phyloP scores from a whole-genome alignment of 2,113 vertebrate genomes.

The Brienomyrus longianalis region DNA sequence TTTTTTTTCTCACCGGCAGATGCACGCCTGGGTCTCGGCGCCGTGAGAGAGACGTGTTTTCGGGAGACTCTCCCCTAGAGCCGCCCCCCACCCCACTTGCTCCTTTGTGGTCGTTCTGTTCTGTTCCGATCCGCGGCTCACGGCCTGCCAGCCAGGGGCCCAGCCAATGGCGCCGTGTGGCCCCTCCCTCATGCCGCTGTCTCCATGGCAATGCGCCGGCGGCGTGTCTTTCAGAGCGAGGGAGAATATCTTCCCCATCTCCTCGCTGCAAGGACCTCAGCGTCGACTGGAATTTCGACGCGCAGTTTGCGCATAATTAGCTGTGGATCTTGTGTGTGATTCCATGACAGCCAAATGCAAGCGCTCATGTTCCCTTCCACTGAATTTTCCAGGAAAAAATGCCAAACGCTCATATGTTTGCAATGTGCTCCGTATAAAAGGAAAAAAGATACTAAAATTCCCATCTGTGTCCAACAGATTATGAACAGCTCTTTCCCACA shows the following conservation, averaged over 20 bases:
- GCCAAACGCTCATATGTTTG: background rate
- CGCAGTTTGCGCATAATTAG: background rate
- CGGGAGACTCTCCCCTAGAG: background rate
- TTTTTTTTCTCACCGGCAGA: background rate
- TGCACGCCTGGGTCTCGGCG: background rate
- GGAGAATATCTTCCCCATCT: background rate
- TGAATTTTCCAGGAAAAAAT: constrained; percentile 2
- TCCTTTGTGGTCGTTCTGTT: constrained; percentile 16
- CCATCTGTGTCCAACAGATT: background rate
- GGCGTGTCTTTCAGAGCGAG: background rate
- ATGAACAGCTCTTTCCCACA: background rate
- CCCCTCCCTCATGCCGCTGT: constrained; percentile 9
- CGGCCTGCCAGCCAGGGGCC: constrained; percentile 14
- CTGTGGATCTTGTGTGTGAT: background rate
- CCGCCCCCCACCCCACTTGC: background rate
- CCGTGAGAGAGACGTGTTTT: background rate
- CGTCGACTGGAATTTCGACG: background rate
- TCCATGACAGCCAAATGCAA: background rate
- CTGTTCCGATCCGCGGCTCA: background rate
- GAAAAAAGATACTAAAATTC: background rate
- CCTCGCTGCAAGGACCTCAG: background rate
- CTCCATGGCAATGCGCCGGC: constrained; percentile 5
- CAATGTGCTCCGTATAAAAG: background rate
- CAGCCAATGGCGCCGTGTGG: constrained; percentile 23
- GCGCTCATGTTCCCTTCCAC: background rate